phyloP scores from a whole-genome alignment of 2,888 invertebrate species.

The Amorpha juglandis region DNA sequence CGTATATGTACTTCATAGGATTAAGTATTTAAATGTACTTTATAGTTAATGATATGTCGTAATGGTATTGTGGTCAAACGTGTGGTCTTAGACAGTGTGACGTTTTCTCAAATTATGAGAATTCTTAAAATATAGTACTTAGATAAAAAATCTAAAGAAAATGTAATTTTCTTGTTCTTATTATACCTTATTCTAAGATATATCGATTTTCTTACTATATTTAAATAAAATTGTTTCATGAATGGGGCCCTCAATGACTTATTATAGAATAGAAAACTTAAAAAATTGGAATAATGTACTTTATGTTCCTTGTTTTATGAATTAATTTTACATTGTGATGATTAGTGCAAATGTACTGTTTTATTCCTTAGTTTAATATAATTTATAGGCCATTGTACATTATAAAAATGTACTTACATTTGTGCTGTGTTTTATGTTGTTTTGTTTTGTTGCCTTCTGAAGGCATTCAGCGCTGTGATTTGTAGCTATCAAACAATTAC shows the following conservation, averaged over 20 bases:
- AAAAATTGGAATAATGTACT: not conserved
- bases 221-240: not conserved
- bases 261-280: not conserved
- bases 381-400: constrained; percentile 21
- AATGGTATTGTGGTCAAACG: constrained; percentile 1
- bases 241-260: not conserved
- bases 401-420: constrained; percentile 9
- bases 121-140: not conserved
- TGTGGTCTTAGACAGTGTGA: constrained; percentile 24
- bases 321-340: constrained; percentile 9
- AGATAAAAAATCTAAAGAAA: constrained; percentile 10
- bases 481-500: constrained; percentile 6
- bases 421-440: constrained; percentile 15
- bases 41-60: constrained; percentile 1
- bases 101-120: constrained; percentile 6
- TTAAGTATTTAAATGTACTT: constrained; percentile 21
- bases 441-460: constrained; percentile 23
- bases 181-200: constrained; percentile 5
- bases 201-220: constrained; percentile 8
- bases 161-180: constrained; percentile 18
- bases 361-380: not conserved
- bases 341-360: not conserved
- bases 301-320: not conserved
- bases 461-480: not conserved
- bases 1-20: constrained; percentile 27